Evolutionary conservation across 2,888 invertebrate species (phyloP), one percentile per base, ranked within the genome.

Genomic region (Pammene fasciana): DNA sequence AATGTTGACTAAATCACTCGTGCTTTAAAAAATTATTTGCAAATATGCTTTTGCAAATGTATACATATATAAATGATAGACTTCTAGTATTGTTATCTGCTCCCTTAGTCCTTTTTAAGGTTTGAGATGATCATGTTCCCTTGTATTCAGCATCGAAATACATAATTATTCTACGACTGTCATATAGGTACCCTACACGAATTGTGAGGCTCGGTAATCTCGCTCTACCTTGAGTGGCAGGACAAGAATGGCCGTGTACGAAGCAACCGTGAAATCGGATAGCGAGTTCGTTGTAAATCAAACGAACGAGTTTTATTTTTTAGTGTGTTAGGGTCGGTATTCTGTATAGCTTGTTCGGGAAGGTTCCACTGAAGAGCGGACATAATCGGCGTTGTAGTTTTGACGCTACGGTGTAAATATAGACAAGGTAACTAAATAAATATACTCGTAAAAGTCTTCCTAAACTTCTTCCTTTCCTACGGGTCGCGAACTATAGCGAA

Each of bases 221-320:
- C 50, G 13, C 61, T 61, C 50, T 46, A 7, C 41, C 50, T 50
- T 50, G n/a, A 38, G 41, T n/a, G 41, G 52, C 26, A 45, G 41
- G 55, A 65, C 45, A 65, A 65, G 55, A 52, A 41, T 43, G 59
- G 13, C 26, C 65, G 65, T 43, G 45, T 54, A 36, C 65, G 46
- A 65, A 54, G 45, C 70, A 65, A 54, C 68, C 65, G 68, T 70
- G 68, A 65, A 70, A 70, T 70, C 65, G 65, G 65, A 65, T 67
- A 67, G 59, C 65, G 55, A 65, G 60, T 60, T 65, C 48, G 65
- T 48, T 41, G 60, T 70, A 70, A 70, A 70, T 70, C 70, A 70
- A 60, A 54, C 41, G 65, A 60, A 65, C 60, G 60, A 46, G 54
- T 70, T 67, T 13, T 4, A 61, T 38, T 67, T 68, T 67, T 65